Conservation (phyloP, 2,797 vertebrate species). For the Takifugu ocellatus region DNA sequence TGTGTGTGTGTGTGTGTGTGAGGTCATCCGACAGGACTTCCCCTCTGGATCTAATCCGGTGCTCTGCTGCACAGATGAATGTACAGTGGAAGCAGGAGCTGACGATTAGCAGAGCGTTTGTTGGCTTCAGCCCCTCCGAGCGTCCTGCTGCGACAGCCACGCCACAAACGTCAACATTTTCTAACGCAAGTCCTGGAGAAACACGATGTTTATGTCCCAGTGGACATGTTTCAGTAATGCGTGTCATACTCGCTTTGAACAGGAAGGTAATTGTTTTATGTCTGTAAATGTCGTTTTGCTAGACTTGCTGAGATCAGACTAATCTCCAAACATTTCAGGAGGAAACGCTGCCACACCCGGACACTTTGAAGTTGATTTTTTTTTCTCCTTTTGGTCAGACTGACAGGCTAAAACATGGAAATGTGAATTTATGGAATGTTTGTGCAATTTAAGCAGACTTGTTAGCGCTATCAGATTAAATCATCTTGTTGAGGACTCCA, state of each 20-base stretch:
- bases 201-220: constrained; percentile 17
- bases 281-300: constrained; percentile 54
- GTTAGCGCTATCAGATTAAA: no score
- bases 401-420: constrained; percentile 22
- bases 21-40: constrained; percentile 47
- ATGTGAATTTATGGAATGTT: background rate
- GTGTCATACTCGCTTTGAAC: constrained; percentile 58
- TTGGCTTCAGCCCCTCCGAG: constrained; percentile 36
- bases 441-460: background rate
- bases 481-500: background rate
- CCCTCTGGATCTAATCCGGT: constrained; percentile 43
- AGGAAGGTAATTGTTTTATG: constrained; percentile 55
- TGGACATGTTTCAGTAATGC: constrained; percentile 48
- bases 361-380: constrained; percentile 69
- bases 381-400: constrained; percentile 19
- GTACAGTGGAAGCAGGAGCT: constrained; percentile 41
- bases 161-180: constrained; percentile 29
- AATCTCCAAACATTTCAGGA: constrained; percentile 66
- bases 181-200: constrained; percentile 13
- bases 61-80: constrained; percentile 42
- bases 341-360: constrained; percentile 69
- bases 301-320: constrained; percentile 70
- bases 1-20: constrained; percentile 19
- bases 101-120: constrained; percentile 52
- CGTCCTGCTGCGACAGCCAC: constrained; percentile 27